phyloP scores from a whole-genome alignment of 2,113 vertebrate species.

The Baryphthengus martii region DNA sequence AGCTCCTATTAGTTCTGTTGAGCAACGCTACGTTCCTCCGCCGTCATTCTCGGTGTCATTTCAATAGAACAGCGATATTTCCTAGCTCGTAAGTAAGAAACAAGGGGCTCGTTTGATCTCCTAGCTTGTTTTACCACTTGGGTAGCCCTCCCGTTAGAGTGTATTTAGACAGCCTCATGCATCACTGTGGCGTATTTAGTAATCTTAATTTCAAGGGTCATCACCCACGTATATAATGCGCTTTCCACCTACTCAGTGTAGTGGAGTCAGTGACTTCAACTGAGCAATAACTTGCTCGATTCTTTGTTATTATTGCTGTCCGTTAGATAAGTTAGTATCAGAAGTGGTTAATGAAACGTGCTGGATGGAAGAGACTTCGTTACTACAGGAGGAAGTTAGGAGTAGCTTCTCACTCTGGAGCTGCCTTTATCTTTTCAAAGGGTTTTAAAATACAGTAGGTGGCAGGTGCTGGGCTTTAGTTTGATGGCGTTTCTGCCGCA shows the following conservation, averaged over 20 bases:
- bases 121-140: not conserved
- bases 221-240: not conserved
- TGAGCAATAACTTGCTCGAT: not conserved
- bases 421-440: not conserved
- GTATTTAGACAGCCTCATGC: not conserved
- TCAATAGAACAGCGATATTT: not conserved
- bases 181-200: constrained; percentile 46
- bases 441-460: not conserved
- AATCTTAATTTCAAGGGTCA: constrained; percentile 62
- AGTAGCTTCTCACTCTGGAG: not conserved
- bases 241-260: not conserved
- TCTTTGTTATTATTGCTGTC: not conserved
- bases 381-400: not conserved
- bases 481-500: not conserved
- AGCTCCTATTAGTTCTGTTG: not conserved
- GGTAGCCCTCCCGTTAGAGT: not conserved
- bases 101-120: not conserved
- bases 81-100: not conserved
- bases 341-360: not conserved
- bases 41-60: not conserved
- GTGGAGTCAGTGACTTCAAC: not conserved
- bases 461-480: not conserved
- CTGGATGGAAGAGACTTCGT: not conserved
- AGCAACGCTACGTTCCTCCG: not conserved
- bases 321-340: not conserved